A percentile compares a stretch with the other conserved stretches of the same genome.
phyloP scores from a whole-genome alignment of 30 jellyfish, hydroid and myxozoan species.

The Aurelia sp. region DNA sequence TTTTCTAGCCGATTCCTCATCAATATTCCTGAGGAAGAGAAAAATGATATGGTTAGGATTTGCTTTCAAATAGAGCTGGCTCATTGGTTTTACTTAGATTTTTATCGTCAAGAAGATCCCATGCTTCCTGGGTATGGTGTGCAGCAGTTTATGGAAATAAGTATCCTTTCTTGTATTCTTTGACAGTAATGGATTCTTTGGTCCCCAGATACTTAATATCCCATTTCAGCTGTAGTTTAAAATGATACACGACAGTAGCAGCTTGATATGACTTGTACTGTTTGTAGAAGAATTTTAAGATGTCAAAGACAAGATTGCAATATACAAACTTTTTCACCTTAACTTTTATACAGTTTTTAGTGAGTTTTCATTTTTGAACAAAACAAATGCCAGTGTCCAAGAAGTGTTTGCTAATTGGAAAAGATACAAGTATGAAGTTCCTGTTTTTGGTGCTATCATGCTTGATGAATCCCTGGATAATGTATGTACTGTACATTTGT shows the following conservation, averaged over 20 bases:
- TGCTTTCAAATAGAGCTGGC: conserved; percentile 97
- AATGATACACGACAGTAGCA: not conserved
- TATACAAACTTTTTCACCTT: not conserved
- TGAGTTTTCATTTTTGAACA: conserved; percentile 83
- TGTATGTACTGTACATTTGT: conserved; percentile 37
- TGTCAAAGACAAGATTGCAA: not conserved
- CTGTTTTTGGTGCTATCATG: conserved; percentile 96
- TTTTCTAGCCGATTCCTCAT: conserved; percentile 85
- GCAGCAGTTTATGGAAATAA: conserved; percentile 76
- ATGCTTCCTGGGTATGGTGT: conserved; percentile 86
- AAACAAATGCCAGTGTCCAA: conserved; percentile 43
- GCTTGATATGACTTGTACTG: not conserved
- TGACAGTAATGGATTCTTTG: too few species aligned
- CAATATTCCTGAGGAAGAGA: conserved; percentile 93
- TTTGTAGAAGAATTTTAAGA: not conserved
- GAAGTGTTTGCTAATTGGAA: conserved; percentile 86
- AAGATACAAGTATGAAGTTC: conserved; percentile 89
- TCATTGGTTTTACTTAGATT: conserved; percentile 97
- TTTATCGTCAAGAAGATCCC: conserved; percentile 90
- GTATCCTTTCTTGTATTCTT: conserved; percentile 69
- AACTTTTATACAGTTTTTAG: conserved; percentile 38
- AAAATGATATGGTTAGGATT: conserved; percentile 84
- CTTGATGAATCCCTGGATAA: conserved; percentile 74
- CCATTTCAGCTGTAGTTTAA: not conserved
- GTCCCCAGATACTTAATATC: not conserved